Percentiles rank a stretch among this genome's conserved stretches.
phyloP scores from a whole-genome alignment of 2,888 invertebrate species.

The Baccha elongata region DNA sequence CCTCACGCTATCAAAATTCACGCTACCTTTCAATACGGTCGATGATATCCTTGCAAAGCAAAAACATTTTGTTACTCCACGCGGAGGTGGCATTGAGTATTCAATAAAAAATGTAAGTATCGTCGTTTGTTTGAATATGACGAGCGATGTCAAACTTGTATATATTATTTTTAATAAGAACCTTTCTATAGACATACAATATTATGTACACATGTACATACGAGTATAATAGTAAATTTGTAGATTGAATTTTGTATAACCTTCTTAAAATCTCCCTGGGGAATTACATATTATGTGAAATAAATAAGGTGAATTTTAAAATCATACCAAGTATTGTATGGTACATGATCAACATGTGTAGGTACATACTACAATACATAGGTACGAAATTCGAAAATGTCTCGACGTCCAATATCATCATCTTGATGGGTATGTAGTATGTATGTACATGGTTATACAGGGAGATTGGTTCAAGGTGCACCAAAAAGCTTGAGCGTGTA shows the following conservation, averaged over 20 bases:
- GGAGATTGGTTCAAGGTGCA: too few relatives aligned
- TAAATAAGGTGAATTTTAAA: too few relatives aligned
- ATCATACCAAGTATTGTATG: too few relatives aligned
- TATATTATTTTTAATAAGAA: background rate
- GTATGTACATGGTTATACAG: too few relatives aligned
- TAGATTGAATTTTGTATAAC: background rate
- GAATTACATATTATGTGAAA: background rate
- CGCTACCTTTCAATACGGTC: constrained; percentile 88
- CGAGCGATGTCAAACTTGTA: background rate
- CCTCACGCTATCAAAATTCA: constrained; percentile 92
- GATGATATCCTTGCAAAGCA: constrained; percentile 86
- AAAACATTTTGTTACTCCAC: constrained; percentile 88
- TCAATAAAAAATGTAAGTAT: constrained; percentile 85
- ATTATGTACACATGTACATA: background rate
- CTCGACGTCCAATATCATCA: too few relatives aligned
- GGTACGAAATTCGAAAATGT: too few relatives aligned
- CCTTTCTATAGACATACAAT: background rate
- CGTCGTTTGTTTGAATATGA: background rate
- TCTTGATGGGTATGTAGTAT: too few relatives aligned
- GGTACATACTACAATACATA: too few relatives aligned
- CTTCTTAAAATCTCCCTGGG: background rate
- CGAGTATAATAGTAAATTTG: background rate
- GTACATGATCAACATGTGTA: too few relatives aligned
- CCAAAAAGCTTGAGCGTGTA: too few relatives aligned
- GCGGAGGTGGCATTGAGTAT: constrained; percentile 88